phyloP scores from a whole-genome alignment of 2,797 vertebrate species.

The Coreius guichenoti region DNA sequence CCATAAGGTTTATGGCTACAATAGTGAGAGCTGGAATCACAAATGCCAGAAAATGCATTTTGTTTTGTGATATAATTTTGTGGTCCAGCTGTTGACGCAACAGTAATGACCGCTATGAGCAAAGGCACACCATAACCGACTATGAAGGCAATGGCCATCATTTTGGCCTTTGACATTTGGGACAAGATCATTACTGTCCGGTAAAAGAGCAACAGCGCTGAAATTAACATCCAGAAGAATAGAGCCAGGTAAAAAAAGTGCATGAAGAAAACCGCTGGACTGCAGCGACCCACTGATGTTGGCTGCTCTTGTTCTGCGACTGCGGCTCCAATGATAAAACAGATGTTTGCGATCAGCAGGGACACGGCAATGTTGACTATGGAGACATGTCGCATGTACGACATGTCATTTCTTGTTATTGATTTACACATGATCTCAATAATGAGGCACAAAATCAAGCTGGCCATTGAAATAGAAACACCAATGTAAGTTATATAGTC shows the following conservation, averaged over 20 bases:
- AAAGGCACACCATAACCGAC: conserved; percentile 88
- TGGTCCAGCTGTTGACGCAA: conserved; percentile 81
- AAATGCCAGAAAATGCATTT: conserved; percentile 85
- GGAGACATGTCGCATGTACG: conserved; percentile 87
- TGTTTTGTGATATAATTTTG: conserved; percentile 72
- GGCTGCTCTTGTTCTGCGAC: conserved; percentile 63
- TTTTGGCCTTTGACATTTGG: conserved; percentile 82
- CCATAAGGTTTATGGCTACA: conserved; percentile 82
- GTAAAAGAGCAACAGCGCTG: conserved; percentile 88
- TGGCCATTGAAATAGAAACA: conserved; percentile 83
- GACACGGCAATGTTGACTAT: conserved; percentile 88
- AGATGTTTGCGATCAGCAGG: conserved; percentile 86
- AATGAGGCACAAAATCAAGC: conserved; percentile 83
- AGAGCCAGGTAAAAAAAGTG: conserved; percentile 91
- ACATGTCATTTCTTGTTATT: conserved; percentile 83
- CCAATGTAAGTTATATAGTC: conserved; percentile 83
- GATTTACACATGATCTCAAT: conserved; percentile 90
- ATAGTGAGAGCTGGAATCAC: conserved; percentile 86
- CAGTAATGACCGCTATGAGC: conserved; percentile 83
- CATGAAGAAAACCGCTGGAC: conserved; percentile 85
- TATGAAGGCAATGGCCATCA: conserved; percentile 82
- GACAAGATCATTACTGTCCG: conserved; percentile 86
- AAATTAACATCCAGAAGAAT: conserved; percentile 95
- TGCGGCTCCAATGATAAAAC: conserved; percentile 83
- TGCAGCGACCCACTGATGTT: conserved; percentile 73